Conservation (phyloP, 2,888 invertebrate genomes). For the Cephus rjabovi region DNA sequence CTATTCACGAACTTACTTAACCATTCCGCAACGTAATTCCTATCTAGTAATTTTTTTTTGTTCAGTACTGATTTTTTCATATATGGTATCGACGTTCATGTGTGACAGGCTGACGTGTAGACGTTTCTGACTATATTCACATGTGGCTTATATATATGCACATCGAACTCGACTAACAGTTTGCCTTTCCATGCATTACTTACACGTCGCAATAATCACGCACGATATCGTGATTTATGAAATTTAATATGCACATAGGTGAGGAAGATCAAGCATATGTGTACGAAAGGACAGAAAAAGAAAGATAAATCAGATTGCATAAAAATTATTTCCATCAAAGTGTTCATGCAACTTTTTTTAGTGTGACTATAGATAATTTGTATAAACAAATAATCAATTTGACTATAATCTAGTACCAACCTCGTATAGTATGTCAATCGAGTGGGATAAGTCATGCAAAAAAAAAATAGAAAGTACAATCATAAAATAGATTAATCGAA, state of each 20-base stretch:
- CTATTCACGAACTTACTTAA: background rate
- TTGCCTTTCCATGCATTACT: background rate
- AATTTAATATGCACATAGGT: background rate
- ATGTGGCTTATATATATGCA: background rate
- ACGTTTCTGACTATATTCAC: background rate
- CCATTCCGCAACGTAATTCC: background rate
- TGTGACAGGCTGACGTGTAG: background rate
- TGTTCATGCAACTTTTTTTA: background rate
- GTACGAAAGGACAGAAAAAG: background rate
- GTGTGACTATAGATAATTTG: background rate
- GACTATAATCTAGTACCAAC: conserved; percentile 21
- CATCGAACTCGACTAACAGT: background rate
- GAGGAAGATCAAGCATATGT: background rate
- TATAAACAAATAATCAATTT: background rate
- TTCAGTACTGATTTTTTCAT: background rate
- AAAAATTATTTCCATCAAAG: background rate
- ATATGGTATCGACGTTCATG: background rate
- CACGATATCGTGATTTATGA: background rate
- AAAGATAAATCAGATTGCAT: background rate
- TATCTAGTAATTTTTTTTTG: background rate
- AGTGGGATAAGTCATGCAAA: conserved; percentile 22
- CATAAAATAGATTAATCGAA: background rate
- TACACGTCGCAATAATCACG: background rate
- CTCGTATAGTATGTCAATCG: conserved; percentile 18
- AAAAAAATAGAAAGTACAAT: conserved; percentile 18